These are phyloP conservation scores for Galaxias olidus DNA, from an alignment of 2,797 vertebrate genomes.

Conservation along the genomic window DNA sequence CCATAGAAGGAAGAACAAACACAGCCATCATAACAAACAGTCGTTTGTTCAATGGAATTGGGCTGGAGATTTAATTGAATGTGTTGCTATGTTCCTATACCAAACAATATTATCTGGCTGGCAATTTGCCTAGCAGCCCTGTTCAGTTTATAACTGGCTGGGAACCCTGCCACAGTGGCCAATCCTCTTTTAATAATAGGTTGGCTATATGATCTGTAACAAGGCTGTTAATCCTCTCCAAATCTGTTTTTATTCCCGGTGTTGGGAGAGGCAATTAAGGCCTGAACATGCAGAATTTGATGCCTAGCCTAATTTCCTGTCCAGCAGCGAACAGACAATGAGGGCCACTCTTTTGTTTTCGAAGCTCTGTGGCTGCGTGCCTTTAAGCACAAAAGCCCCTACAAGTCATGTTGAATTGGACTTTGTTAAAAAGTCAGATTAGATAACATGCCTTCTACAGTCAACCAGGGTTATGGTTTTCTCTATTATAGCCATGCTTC, in stretches of 20 bases:
- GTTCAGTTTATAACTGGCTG: conserved; percentile 57
- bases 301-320: conserved; percentile 54
- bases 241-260: conserved; percentile 59
- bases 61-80: conserved; percentile 62
- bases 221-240: conserved; percentile 65
- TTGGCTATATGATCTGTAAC: conserved; percentile 63
- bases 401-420: conserved; percentile 45
- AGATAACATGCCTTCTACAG: conserved; percentile 47
- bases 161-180: conserved; percentile 62
- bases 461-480: conserved; percentile 33
- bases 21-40: conserved; percentile 42
- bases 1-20: conserved; percentile 47
- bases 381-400: conserved; percentile 49
- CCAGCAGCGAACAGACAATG: conserved; percentile 49
- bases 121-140: conserved; percentile 56
- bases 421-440: conserved; percentile 14
- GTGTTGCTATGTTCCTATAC: conserved; percentile 53
- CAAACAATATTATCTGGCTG: conserved; percentile 62
- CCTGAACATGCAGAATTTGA: conserved; percentile 52
- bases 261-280: conserved; percentile 59
- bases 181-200: conserved; percentile 66
- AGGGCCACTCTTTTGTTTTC: conserved; percentile 38
- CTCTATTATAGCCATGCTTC: conserved; percentile 54
- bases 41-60: conserved; percentile 43
- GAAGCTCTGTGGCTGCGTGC: conserved; percentile 36